Evolutionary conservation across 2,113 vertebrate genomes (phyloP).

Genomic region (Gobiocypris rarus): DNA sequence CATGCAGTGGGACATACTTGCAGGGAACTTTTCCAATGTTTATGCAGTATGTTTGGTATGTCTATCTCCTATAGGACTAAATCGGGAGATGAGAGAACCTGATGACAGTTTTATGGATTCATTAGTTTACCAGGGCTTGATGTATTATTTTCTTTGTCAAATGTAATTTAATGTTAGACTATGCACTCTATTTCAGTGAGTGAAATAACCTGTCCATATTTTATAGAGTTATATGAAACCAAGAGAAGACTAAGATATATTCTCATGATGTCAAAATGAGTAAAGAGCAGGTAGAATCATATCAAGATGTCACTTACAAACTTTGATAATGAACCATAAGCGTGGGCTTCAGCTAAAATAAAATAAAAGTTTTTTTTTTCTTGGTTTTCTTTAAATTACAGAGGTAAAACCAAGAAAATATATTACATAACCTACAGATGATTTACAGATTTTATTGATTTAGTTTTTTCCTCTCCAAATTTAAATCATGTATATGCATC

Average conservation of each 20-base stretch:
- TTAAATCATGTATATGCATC: neutral
- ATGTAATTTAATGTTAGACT: neutral
- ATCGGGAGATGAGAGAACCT: neutral
- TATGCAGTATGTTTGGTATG: neutral
- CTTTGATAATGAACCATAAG: constrained; percentile 1
- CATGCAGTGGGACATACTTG: neutral
- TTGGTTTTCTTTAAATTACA: neutral
- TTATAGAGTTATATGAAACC: neutral
- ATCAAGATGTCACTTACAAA: neutral
- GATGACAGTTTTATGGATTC: neutral
- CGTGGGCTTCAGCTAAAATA: neutral
- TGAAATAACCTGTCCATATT: neutral
- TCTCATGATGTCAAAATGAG: neutral
- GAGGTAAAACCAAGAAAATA: neutral
- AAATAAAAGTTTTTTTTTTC: too few species aligned
- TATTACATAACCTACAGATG: neutral
- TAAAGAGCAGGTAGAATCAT: neutral
- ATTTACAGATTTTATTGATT: neutral
- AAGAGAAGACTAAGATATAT: neutral
- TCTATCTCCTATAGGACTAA: neutral
- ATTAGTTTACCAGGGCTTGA: neutral
- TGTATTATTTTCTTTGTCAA: neutral
- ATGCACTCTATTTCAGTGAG: neutral
- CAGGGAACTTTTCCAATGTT: neutral
- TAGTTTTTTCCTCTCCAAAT: neutral